These are phyloP conservation scores for Antidorcas marsupialis DNA, from an alignment of 2,113 vertebrate genomes.

Conservation along the genomic window DNA sequence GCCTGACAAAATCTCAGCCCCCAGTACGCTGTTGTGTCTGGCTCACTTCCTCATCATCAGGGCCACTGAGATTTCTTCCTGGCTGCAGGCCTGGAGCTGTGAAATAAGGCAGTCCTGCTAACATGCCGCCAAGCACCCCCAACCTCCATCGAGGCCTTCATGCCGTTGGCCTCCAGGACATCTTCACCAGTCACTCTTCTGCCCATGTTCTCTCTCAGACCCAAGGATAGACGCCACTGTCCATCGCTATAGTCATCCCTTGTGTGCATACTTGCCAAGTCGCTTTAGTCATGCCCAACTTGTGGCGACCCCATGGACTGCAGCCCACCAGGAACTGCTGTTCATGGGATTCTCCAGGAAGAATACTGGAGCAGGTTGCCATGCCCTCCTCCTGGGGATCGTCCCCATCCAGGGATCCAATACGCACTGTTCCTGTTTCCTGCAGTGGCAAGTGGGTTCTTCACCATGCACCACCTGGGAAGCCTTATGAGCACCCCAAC, in stretches of 20 bases:
- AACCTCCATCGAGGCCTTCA: not conserved
- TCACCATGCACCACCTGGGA: not conserved
- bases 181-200: not conserved
- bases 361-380: not conserved
- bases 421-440: fast-evolving
- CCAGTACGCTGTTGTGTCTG: not conserved
- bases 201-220: not conserved
- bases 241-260: not conserved
- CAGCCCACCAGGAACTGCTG: not conserved
- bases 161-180: not conserved
- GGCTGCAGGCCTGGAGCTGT: not conserved
- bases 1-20: not conserved
- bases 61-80: not conserved
- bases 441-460: not conserved
- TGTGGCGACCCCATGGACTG: not conserved
- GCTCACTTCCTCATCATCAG: not conserved
- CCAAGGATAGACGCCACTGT: not conserved
- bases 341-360: not conserved
- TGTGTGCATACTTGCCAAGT: not conserved
- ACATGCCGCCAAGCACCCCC: not conserved
- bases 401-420: not conserved
- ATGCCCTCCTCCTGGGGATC: not conserved
- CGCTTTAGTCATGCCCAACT: fast-evolving
- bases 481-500: not conserved
- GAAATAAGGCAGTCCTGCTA: not conserved